These are phyloP conservation scores for Forbesichthys papilliferus DNA, from an alignment of 2,113 vertebrate genomes.

Conservation along the genomic window DNA sequence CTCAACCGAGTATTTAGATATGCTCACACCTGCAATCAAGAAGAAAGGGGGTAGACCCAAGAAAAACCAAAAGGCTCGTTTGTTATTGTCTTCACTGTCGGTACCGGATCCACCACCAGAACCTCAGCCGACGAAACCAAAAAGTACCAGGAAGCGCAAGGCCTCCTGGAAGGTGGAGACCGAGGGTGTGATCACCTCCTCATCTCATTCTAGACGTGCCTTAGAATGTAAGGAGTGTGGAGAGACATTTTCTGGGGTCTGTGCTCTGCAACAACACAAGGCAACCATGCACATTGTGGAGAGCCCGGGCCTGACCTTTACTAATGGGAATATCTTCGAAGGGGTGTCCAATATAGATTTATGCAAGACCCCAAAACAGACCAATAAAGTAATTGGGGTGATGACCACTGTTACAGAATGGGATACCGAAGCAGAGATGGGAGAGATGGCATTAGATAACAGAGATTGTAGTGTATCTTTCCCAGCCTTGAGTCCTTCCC, in stretches of 20 bases:
- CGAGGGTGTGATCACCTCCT: constrained; percentile 70
- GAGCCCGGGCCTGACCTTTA: constrained; percentile 61
- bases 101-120: constrained; percentile 29
- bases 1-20: constrained; percentile 19
- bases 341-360: constrained; percentile 54
- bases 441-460: constrained; percentile 60
- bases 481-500: constrained; percentile 75
- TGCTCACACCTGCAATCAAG: constrained; percentile 21
- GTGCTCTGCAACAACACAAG: constrained; percentile 76
- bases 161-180: constrained; percentile 61
- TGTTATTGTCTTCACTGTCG: constrained; percentile 50
- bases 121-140: constrained; percentile 51
- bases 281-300: constrained; percentile 61
- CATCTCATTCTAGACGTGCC: constrained; percentile 58
- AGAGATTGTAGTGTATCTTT: constrained; percentile 70
- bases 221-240: constrained; percentile 77
- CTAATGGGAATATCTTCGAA: constrained; percentile 68
- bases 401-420: constrained; percentile 70
- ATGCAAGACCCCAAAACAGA: constrained; percentile 47
- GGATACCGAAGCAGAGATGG: constrained; percentile 73
- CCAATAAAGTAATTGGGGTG: constrained; percentile 24
- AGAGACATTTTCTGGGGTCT: constrained; percentile 69
- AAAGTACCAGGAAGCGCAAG: constrained; percentile 75
- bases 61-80: constrained; percentile 56
- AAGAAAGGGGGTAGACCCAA: constrained; percentile 60